Conservation (phyloP, 2,113 vertebrate species). For the Petroica traversi region DNA sequence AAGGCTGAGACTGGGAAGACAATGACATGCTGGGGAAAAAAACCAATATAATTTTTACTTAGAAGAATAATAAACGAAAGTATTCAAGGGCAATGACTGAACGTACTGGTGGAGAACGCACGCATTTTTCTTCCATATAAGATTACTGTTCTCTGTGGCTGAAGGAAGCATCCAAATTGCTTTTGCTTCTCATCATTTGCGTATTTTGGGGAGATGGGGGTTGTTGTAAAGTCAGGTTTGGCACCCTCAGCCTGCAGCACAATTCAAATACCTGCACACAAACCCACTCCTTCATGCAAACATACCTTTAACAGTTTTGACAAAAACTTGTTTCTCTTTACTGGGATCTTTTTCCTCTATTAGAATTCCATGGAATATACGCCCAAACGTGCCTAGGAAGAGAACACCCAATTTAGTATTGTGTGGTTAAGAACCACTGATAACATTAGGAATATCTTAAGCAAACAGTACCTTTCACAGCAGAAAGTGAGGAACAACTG, state of each 20-base stretch:
- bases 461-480: background rate
- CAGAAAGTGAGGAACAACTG: background rate
- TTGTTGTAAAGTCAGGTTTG: background rate
- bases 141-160: background rate
- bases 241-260: background rate
- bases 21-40: background rate
- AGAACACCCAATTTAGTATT: background rate
- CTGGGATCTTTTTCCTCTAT: slow-evolving; percentile 95
- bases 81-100: background rate
- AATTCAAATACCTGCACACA: background rate
- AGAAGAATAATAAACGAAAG: background rate
- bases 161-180: background rate
- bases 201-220: background rate
- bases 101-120: background rate
- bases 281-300: background rate
- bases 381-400: slow-evolving; percentile 91
- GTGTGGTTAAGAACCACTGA: background rate
- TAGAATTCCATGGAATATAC: slow-evolving; percentile 94
- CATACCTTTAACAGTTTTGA: slow-evolving; percentile 98
- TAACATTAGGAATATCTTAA: background rate
- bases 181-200: background rate
- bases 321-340: slow-evolving; percentile 94
- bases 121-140: slow-evolving; percentile 27
- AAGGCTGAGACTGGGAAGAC: background rate
- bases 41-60: background rate